Percentiles rank a stretch among this genome's conserved stretches.
Conservation (phyloP, 2,888 invertebrate genomes). For the Chrysolina oricalcia region DNA sequence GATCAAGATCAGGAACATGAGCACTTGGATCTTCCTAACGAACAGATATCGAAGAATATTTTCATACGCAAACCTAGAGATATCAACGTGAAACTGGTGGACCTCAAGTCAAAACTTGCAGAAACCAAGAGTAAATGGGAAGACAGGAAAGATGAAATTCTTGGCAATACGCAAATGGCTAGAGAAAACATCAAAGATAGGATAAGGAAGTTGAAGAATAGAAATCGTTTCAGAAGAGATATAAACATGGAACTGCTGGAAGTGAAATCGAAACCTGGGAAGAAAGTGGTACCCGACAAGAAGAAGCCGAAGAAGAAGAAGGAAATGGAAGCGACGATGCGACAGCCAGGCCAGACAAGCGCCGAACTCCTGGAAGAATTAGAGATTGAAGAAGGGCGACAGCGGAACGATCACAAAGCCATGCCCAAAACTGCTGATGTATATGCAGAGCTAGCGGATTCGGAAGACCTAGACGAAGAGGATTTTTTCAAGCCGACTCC, state of each 20-base stretch:
- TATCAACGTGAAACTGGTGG: slow-evolving; percentile 41
- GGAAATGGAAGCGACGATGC: slow-evolving; percentile 55
- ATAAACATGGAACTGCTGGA: slow-evolving; percentile 66
- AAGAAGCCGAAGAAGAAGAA: slow-evolving; percentile 45
- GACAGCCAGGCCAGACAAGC: slow-evolving; percentile 55
- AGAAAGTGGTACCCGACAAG: slow-evolving; percentile 37
- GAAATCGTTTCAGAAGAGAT: slow-evolving; percentile 57
- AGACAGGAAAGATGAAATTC: slow-evolving; percentile 45
- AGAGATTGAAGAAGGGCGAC: slow-evolving; percentile 42
- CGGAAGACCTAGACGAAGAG: slow-evolving; percentile 47
- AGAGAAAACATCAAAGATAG: slow-evolving; percentile 43
- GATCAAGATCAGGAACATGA: slow-evolving; percentile 8
- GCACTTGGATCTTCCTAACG: background rate
- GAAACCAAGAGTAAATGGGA: slow-evolving; percentile 45
- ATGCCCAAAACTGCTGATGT: slow-evolving; percentile 48
- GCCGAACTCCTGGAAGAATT: slow-evolving; percentile 55
- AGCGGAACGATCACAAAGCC: slow-evolving; percentile 10
- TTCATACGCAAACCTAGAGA: slow-evolving; percentile 36
- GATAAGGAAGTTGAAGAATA: slow-evolving; percentile 41
- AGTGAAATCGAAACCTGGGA: slow-evolving; percentile 49
- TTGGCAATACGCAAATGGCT: slow-evolving; percentile 41
- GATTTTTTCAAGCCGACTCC: slow-evolving; percentile 33
- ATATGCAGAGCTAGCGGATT: slow-evolving; percentile 54
- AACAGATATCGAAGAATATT: background rate
- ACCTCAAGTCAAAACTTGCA: slow-evolving; percentile 37